Percentiles rank a stretch among this genome's conserved stretches.
phyloP scores from a whole-genome alignment of 2,797 vertebrate genomes.

The Vireo griseus region DNA sequence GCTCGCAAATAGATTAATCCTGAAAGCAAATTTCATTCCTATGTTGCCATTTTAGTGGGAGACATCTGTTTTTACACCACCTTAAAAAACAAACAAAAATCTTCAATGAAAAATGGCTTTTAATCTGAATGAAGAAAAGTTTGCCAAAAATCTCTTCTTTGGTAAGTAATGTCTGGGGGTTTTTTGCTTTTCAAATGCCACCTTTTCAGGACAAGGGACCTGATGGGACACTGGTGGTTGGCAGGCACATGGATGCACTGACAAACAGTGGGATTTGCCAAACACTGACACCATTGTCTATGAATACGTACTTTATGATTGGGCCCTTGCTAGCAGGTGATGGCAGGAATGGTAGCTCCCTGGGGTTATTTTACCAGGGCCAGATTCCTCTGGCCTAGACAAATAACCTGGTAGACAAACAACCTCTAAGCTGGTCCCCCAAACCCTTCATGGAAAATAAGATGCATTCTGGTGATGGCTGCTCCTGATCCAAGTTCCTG shows the following conservation, averaged over 20 bases:
- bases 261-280: not conserved
- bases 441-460: not conserved
- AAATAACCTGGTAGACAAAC: not conserved
- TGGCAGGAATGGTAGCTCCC: not conserved
- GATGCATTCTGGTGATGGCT: not conserved
- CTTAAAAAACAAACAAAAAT: not conserved
- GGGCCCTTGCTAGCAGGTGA: not conserved
- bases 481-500: not conserved
- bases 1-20: not conserved
- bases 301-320: accelerated
- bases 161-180: not conserved
- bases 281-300: not conserved
- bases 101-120: not conserved
- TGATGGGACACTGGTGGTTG: not conserved
- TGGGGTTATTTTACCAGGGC: not conserved
- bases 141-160: not conserved
- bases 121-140: not conserved
- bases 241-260: not conserved
- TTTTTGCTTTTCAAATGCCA: not conserved
- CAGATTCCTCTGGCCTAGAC: not conserved
- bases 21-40: not conserved
- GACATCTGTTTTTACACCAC: not conserved
- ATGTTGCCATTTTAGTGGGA: not conserved
- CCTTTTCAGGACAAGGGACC: not conserved
- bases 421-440: not conserved